Evolutionary conservation across 2,888 invertebrate species (phyloP).

Genomic region (Fragum sueziense): DNA sequence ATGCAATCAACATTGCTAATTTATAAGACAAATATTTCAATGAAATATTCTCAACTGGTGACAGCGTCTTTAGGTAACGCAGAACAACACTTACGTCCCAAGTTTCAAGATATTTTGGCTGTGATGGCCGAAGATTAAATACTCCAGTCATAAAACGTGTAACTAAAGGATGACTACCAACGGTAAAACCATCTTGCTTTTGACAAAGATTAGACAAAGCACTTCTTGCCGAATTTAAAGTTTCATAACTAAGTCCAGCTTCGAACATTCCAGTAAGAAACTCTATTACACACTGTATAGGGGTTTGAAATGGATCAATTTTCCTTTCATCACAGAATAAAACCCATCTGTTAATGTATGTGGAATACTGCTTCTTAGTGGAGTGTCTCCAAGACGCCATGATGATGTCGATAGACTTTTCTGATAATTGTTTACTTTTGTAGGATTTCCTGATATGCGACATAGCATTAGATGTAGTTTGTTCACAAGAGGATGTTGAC

Average conservation of each 20-base stretch:
- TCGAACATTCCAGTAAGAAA: conserved; percentile 22
- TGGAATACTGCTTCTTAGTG: conserved; percentile 35
- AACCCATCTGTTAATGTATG: conserved; percentile 28
- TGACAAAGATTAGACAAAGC: conserved; percentile 20
- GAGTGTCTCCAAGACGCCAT: conserved; percentile 40
- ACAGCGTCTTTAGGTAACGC: conserved; percentile 11
- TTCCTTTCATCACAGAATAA: conserved; percentile 23
- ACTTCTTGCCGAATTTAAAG: conserved; percentile 38
- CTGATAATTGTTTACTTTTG: conserved; percentile 14
- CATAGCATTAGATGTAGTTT: conserved; percentile 33
- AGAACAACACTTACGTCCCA: conserved; percentile 33
- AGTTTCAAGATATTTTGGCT: conserved; percentile 24
- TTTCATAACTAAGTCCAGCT: conserved; percentile 28
- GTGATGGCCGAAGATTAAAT: conserved; percentile 9
- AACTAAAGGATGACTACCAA: no score
- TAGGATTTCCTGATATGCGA: conserved; percentile 26
- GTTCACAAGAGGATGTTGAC: conserved; percentile 15
- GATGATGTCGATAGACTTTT: conserved; percentile 36
- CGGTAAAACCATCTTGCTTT: no score
- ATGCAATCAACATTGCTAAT: conserved; percentile 14
- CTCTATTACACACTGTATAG: conserved; percentile 21
- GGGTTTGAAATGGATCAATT: conserved; percentile 20
- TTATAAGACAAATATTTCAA: conserved; percentile 18
- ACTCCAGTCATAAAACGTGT: no score
- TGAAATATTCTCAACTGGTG: conserved; percentile 23